Percentiles rank a stretch among this genome's conserved stretches.
Evolutionary conservation across 1,140 invertebrate genomes (phyloP).

Genomic region (Calephelis virginiensis): DNA sequence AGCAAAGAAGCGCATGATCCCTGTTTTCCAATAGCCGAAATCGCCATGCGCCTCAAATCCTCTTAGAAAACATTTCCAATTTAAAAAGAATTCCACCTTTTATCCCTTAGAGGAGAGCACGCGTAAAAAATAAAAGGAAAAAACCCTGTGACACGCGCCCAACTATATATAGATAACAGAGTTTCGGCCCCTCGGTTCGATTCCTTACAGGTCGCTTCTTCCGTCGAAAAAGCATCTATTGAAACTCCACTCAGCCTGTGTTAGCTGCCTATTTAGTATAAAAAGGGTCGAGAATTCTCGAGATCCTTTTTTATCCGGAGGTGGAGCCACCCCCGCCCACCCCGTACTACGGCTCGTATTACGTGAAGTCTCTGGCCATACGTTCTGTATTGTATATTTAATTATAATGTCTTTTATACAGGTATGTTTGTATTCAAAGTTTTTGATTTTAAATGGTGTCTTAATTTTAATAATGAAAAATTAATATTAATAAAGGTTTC

Average conservation of each 20-base stretch:
- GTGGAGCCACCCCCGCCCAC: constrained; percentile 43
- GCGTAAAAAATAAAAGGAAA: constrained; percentile 75
- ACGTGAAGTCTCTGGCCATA: constrained; percentile 19
- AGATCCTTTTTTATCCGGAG: constrained; percentile 74
- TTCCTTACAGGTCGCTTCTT: constrained; percentile 74
- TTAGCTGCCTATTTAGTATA: constrained; percentile 79
- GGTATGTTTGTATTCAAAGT: too few relatives aligned
- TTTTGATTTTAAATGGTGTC: too few relatives aligned
- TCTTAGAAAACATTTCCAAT: constrained; percentile 78
- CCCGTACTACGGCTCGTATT: constrained; percentile 20
- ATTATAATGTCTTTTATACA: too few relatives aligned
- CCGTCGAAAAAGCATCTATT: constrained; percentile 76
- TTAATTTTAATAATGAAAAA: too few relatives aligned
- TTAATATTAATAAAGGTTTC: too few relatives aligned
- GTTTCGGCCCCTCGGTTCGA: constrained; percentile 59
- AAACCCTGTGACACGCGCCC: constrained; percentile 60
- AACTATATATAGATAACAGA: constrained; percentile 50
- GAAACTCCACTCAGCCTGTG: constrained; percentile 77
- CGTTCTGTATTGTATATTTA: constrained; percentile 16
- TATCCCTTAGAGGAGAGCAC: constrained; percentile 67
- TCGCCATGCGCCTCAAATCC: constrained; percentile 72
- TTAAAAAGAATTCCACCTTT: constrained; percentile 76
- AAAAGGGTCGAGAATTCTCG: constrained; percentile 73
- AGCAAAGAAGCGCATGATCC: constrained; percentile 48
- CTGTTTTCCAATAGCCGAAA: constrained; percentile 56